Conservation (phyloP, 53 echinoderm and acorn worm species). For the Henricia sp. region DNA sequence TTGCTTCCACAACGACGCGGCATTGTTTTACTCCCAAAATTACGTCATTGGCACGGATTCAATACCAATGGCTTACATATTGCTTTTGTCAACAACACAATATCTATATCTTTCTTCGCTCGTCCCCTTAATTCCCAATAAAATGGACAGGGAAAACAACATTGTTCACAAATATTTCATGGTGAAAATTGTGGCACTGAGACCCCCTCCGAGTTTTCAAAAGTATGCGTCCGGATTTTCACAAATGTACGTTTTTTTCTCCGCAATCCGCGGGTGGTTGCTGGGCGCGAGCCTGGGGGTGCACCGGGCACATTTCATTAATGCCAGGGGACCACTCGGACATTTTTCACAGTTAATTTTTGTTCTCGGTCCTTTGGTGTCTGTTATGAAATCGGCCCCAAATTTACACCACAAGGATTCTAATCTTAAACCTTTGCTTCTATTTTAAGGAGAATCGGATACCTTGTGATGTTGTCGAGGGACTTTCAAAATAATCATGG, state of each 20-base stretch:
- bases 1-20: too few relatives aligned
- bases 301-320: slow-evolving; percentile 7
- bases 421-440: neutral
- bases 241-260: neutral
- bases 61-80: too few relatives aligned
- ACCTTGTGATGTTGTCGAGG: neutral
- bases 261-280: neutral
- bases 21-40: too few relatives aligned
- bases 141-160: too few relatives aligned
- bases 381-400: too few relatives aligned
- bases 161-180: too few relatives aligned
- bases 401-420: neutral
- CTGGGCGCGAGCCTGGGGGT: neutral
- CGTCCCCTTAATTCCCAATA: too few relatives aligned
- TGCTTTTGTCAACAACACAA: too few relatives aligned
- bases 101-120: too few relatives aligned
- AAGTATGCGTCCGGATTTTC: neutral
- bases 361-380: neutral
- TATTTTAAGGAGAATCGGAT: neutral
- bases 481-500: neutral
- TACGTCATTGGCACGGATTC: too few relatives aligned
- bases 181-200: too few relatives aligned
- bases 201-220: neutral
- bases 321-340: slow-evolving; percentile 4
- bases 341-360: too few relatives aligned